Conservation (phyloP, 2,797 vertebrate genomes). For the Xenentodon cancila region DNA sequence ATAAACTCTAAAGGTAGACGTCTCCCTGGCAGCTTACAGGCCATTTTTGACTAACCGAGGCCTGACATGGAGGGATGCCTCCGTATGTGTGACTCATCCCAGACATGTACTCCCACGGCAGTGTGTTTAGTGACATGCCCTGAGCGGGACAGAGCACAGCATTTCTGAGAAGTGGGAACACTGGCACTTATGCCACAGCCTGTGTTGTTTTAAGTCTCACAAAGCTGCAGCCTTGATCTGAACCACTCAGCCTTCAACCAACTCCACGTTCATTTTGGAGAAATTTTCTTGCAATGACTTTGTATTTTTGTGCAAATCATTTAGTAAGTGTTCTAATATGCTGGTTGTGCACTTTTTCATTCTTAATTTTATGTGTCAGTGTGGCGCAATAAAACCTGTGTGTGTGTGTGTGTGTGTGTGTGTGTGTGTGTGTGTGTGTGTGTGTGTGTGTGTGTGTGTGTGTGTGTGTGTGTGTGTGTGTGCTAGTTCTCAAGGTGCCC, state of each 20-base stretch:
- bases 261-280: too few species aligned
- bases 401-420: not conserved
- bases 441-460: conserved; percentile 10
- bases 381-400: conserved; percentile 42
- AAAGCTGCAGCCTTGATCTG: not conserved
- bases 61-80: too few species aligned
- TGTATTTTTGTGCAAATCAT: too few species aligned
- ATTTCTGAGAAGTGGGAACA: conserved; percentile 15
- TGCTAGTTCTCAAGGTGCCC: conserved; percentile 80
- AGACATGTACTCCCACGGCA: too few species aligned
- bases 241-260: too few species aligned
- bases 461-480: conserved; percentile 38
- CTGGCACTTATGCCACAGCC: too few species aligned
- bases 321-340: conserved; percentile 13
- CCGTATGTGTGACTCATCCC: too few species aligned
- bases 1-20: too few species aligned
- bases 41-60: too few species aligned
- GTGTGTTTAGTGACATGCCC: conserved; percentile 30
- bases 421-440: conserved; percentile 6
- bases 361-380: conserved; percentile 42
- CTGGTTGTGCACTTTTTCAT: not conserved
- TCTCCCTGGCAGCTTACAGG: too few species aligned
- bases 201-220: not conserved
- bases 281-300: too few species aligned
- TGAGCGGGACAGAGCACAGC: conserved; percentile 1